These are phyloP conservation scores for Orgyia antiqua DNA, from an alignment of 2,888 invertebrate species.

Conservation along the genomic window DNA sequence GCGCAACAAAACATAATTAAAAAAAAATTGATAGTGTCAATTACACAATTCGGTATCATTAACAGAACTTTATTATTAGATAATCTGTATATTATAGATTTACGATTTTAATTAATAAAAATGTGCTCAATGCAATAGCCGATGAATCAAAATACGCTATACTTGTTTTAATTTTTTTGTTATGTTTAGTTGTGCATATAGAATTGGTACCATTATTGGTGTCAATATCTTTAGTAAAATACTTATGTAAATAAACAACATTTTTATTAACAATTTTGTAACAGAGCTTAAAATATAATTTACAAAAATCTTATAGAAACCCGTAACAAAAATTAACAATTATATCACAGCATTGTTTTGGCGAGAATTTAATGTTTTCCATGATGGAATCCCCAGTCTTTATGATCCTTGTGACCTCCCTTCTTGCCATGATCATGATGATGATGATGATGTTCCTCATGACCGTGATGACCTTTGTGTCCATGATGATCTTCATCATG, in stretches of 20 bases:
- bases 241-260: slow-evolving; percentile 7
- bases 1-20: too few species aligned
- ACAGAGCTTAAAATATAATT: slow-evolving; percentile 30
- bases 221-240: too few species aligned
- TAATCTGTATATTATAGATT: too few species aligned
- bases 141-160: too few species aligned
- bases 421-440: slow-evolving; percentile 73
- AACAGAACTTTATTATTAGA: too few species aligned
- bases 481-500: slow-evolving; percentile 64
- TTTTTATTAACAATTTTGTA: slow-evolving; percentile 19
- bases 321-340: slow-evolving; percentile 37
- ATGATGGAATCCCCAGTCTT: slow-evolving; percentile 68
- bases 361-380: slow-evolving; percentile 56
- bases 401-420: slow-evolving; percentile 65
- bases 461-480: slow-evolving; percentile 71
- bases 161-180: too few species aligned
- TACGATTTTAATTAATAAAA: too few species aligned
- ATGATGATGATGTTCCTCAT: slow-evolving; percentile 67
- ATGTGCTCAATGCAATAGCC: too few species aligned
- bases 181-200: too few species aligned
- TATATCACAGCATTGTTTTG: slow-evolving; percentile 57
- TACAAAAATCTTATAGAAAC: slow-evolving; percentile 43
- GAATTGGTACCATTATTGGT: too few species aligned
- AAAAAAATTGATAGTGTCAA: too few species aligned
- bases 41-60: too few species aligned